These are phyloP conservation scores for Neoniphon sammara DNA, from an alignment of 2,797 vertebrate species.

Conservation along the genomic window DNA sequence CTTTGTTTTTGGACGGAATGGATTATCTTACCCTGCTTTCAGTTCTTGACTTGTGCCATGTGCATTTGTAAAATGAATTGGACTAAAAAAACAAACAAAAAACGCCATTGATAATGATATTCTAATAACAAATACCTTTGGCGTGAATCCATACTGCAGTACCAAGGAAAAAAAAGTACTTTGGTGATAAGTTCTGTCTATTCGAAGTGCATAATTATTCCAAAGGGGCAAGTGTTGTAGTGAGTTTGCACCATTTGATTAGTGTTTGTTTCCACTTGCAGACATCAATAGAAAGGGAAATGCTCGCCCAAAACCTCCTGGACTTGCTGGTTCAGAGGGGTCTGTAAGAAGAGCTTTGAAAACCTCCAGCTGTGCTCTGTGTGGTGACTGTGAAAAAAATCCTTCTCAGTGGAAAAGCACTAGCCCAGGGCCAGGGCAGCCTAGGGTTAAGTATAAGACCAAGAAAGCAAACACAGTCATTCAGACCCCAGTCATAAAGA, in stretches of 20 bases:
- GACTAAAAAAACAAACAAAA: no score
- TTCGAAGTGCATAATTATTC: background rate
- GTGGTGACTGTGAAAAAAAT: slow-evolving; percentile 60
- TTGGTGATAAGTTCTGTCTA: background rate
- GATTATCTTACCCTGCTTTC: no score
- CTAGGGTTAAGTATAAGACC: slow-evolving; percentile 1
- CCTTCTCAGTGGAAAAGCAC: slow-evolving; percentile 38
- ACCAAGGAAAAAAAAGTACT: background rate
- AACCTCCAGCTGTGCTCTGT: slow-evolving; percentile 48
- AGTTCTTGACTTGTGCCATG: no score
- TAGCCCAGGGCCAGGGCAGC: slow-evolving; percentile 4
- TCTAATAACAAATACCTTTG: no score
- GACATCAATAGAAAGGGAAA: slow-evolving; percentile 57
- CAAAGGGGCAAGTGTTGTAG: background rate
- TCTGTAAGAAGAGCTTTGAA: slow-evolving; percentile 55
- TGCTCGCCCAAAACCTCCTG: slow-evolving; percentile 31
- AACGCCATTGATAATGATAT: no score
- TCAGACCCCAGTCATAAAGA: slow-evolving; percentile 3
- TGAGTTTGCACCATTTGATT: slow-evolving; percentile 30
- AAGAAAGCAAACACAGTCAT: background rate
- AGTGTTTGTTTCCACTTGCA: slow-evolving; percentile 70
- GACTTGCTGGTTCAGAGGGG: slow-evolving; percentile 46
- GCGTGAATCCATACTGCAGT: no score
- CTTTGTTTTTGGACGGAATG: no score
- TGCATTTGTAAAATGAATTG: no score